Conservation (phyloP, 2,888 invertebrate genomes). For the Rugalucina vietnamica region DNA sequence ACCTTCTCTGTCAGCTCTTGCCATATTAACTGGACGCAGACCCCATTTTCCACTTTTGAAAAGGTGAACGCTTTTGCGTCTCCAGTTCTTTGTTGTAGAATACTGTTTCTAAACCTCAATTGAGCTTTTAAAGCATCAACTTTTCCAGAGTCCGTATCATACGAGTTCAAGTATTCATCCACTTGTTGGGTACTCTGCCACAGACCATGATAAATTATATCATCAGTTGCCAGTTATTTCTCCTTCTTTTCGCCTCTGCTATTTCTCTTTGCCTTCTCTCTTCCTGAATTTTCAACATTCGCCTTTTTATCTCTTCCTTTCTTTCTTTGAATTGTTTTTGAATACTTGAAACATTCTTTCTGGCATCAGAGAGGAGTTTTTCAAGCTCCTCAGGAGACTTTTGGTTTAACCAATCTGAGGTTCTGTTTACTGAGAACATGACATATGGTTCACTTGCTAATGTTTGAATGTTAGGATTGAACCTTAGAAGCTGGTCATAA, state of each 20-base stretch:
- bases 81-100: slow-evolving; percentile 19
- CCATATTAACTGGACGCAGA: background rate
- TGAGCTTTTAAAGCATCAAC: slow-evolving; percentile 36
- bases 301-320: background rate
- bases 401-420: background rate
- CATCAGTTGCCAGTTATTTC: slow-evolving; percentile 3
- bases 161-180: slow-evolving; percentile 2
- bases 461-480: slow-evolving; percentile 33
- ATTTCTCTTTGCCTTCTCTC: background rate
- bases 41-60: slow-evolving; percentile 18
- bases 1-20: slow-evolving; percentile 32
- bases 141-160: slow-evolving; percentile 27
- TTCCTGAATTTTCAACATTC: slow-evolving; percentile 5
- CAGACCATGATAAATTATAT: background rate
- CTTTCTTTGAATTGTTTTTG: slow-evolving; percentile 3
- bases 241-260: slow-evolving; percentile 5
- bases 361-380: background rate
- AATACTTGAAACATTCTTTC: background rate
- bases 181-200: background rate
- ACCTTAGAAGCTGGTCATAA: slow-evolving; percentile 32
- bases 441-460: slow-evolving; percentile 28
- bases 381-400: slow-evolving; percentile 4
- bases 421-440: slow-evolving; percentile 14
- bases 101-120: slow-evolving; percentile 28
- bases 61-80: slow-evolving; percentile 6